Evolutionary conservation across 1,140 invertebrate species (phyloP), one percentile per base, ranked within the genome.

Genomic region (Cylas formicarius): DNA sequence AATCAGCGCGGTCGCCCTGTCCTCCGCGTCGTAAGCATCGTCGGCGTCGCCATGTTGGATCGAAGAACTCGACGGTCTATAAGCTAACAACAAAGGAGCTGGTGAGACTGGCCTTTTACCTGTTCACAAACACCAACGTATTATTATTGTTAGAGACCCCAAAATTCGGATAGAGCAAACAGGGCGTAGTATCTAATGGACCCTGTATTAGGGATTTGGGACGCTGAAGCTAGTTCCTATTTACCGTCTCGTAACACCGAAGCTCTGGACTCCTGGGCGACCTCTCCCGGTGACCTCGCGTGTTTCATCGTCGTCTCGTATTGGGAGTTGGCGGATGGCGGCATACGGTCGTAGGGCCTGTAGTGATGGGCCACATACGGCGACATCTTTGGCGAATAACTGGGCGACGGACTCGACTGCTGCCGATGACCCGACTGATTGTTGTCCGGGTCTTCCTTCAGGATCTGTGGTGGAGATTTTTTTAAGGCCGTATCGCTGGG

Each of bases 241-340:
- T n/a, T 53, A 18, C 77, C 77, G 50, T 80, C 77, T 35, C 81
- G 64, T n/a, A 82, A 67, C 22, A 82, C 73, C 41, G 81, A 82
- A 4, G 78, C 78, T 56, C 75, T 61, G 18, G 40, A 33, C 17
- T 53, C 67, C 61, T 73, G 73, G 60, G 62, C 52, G 41, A 63
- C 51, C 23, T 71, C 73, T 41, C 67, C 68, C 7, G 69, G 68
- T 1, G 45, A 48, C 46, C 68, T 61, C 14, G 70, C 67, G 55
- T 57, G 51, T 60, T 46, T 73, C 67, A 55, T 60, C 67, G 55
- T 33, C 67, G 68, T 57, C 71, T 67, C 31, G 69, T 72, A 35
- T 71, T 71, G 47, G 66, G 71, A 45, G 68, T 71, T 17, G 69
- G 71, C 9, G 61, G 67, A 33, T 47, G 60, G 52, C 51, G 67